These are phyloP conservation scores for Suncus etruscus DNA, from an alignment of 2,113 vertebrate genomes.

Conservation along the genomic window DNA sequence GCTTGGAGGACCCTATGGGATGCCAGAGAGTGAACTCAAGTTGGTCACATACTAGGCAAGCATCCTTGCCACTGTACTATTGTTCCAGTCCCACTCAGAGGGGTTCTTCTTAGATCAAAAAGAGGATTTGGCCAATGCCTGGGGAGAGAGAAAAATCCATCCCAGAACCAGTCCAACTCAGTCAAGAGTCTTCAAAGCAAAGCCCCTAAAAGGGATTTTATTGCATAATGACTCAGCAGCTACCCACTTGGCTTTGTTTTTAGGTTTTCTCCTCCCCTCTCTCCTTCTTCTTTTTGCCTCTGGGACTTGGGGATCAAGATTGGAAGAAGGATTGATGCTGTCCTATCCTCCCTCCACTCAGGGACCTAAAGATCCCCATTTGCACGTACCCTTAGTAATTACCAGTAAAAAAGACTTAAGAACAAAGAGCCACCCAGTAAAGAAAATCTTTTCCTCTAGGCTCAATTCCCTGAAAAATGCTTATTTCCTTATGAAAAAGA, in stretches of 20 bases:
- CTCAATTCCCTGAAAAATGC: constrained; percentile 51
- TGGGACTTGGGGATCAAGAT: background rate
- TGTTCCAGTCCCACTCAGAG: no score
- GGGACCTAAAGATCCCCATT: background rate
- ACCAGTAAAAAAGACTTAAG: background rate
- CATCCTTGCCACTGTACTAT: no score
- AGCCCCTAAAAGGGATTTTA: constrained; percentile 55
- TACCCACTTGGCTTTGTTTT: background rate
- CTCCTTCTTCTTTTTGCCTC: background rate
- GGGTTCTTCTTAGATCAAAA: no score
- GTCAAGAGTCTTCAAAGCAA: constrained; percentile 78
- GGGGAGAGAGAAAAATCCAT: no score
- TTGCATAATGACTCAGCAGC: no score
- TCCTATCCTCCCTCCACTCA: no score
- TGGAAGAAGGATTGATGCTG: no score
- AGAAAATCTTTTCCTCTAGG: background rate
- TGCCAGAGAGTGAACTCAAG: no score
- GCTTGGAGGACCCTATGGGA: no score
- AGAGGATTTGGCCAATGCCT: no score
- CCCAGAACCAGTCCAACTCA: background rate
- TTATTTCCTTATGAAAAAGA: constrained; percentile 61
- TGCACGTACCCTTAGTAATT: background rate
- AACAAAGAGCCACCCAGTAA: background rate
- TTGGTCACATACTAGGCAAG: no score
- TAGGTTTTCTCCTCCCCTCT: background rate